Evolutionary conservation across 2,113 vertebrate species (phyloP), one percentile per base, ranked within the genome.

Genomic region (Oncorhynchus keta): DNA sequence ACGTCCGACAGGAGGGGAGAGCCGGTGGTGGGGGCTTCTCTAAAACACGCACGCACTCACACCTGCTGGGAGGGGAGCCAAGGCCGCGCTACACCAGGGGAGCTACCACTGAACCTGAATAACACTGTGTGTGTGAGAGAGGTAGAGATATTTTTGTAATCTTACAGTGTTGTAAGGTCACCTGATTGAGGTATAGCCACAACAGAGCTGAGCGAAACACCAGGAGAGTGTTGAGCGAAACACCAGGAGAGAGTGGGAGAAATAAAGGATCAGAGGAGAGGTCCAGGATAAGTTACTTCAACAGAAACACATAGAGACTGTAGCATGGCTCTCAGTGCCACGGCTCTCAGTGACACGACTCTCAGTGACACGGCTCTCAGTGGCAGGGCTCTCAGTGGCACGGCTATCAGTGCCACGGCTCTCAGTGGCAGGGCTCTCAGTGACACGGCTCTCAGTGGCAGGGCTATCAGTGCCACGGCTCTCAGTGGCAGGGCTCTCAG

Each of bases 1-100:
- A 81, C 76, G 79, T 86, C 83, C 76, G 68, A 88, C 26, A 79
- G 85, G 87, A 90, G 87, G 81, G 86, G 84, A 83, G 79, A 77
- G 73, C 59, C 70, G 71, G 61, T 55, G 67, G 79, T 6, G 28
- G 68, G 62, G 69, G 30, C n/a, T 26, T 76, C 78, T 79, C 77
- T 83, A 79, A 81, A 78, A 83, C 79, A 79, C 55, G 57, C 67
- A 45, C 61, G 67, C 28, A 69, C n/a, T 72, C 77, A 78, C 66
- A 75, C 81, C 77, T 70, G 78, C 80, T 73, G 61, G 67, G 70
- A 66, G 70, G 48, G 18, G 9, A 35, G 66, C 55, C 71, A 28
- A 67, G 74, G 62, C 48, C 24, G 57, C 30, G 30, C 75, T 68
- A 59, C 30, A n/a, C 18, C 2, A 49, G 61, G 45, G 49, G 48